Conservation (phyloP, 2,113 vertebrate genomes). For the Onychostruthus taczanowskii region DNA sequence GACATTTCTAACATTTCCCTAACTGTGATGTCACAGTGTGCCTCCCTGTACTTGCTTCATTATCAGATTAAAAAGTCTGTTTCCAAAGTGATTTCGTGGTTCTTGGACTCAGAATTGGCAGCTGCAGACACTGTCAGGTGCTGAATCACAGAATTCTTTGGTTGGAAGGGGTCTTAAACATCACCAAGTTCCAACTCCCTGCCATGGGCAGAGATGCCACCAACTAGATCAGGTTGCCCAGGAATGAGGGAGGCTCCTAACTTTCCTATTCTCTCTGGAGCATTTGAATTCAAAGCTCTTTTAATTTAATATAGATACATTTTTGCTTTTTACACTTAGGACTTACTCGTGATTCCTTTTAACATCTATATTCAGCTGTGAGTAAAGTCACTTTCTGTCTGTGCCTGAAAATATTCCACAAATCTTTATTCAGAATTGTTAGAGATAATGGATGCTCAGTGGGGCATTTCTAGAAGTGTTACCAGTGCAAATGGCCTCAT, state of each 20-base stretch:
- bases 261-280: background rate
- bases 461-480: background rate
- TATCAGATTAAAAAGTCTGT: background rate
- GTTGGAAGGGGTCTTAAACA: background rate
- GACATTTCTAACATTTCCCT: background rate
- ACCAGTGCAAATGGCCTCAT: background rate
- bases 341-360: background rate
- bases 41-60: background rate
- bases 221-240: background rate
- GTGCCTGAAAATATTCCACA: background rate
- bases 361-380: background rate
- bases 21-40: background rate
- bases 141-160: background rate
- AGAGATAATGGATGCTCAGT: background rate
- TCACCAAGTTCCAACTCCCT: background rate
- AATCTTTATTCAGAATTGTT: background rate
- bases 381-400: conserved; percentile 13
- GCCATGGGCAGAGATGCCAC: background rate
- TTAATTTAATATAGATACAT: background rate
- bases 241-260: background rate
- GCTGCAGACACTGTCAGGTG: background rate
- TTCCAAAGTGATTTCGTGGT: background rate
- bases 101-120: background rate
- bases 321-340: background rate
- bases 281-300: background rate